Conservation (phyloP, 2,113 vertebrate genomes). For the Thunnus maccoyii region DNA sequence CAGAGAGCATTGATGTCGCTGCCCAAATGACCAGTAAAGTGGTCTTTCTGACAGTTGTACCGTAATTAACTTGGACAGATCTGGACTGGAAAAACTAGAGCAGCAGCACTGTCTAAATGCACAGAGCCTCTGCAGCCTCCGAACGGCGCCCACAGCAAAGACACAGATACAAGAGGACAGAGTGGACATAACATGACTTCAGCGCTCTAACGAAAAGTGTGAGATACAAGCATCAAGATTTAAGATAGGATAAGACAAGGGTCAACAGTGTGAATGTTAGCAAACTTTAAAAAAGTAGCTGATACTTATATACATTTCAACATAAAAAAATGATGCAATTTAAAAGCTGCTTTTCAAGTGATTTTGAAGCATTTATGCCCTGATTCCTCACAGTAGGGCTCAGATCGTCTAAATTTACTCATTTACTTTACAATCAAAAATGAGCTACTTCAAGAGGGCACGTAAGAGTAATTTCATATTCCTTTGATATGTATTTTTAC, state of each 20-base stretch:
- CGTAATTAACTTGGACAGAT: slow-evolving; percentile 74
- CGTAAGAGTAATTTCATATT: slow-evolving; percentile 43
- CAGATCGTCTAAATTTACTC: slow-evolving; percentile 12
- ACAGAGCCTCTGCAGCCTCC: slow-evolving; percentile 30
- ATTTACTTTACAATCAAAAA: slow-evolving; percentile 37
- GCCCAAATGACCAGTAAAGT: slow-evolving; percentile 72
- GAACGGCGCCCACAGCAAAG: slow-evolving; percentile 62
- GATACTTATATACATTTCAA: background rate
- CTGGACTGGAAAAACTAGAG: slow-evolving; percentile 75
- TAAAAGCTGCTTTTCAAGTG: slow-evolving; percentile 20
- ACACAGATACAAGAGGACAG: slow-evolving; percentile 60
- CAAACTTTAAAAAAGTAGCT: slow-evolving; percentile 6
- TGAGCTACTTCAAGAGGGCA: slow-evolving; percentile 13
- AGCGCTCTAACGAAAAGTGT: slow-evolving; percentile 23
- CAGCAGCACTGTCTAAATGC: slow-evolving; percentile 51
- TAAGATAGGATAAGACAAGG: background rate
- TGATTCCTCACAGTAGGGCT: slow-evolving; percentile 32
- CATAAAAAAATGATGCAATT: slow-evolving; percentile 3
- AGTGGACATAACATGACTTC: slow-evolving; percentile 42
- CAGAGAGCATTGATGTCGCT: slow-evolving; percentile 41
- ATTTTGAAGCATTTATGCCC: slow-evolving; percentile 5
- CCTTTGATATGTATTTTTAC: slow-evolving; percentile 38
- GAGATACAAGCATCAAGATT: slow-evolving; percentile 8
- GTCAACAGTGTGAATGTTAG: background rate
- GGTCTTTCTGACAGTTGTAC: slow-evolving; percentile 68